These are phyloP conservation scores for Noctua janthina DNA, from an alignment of 2,888 invertebrate genomes.

Conservation along the genomic window DNA sequence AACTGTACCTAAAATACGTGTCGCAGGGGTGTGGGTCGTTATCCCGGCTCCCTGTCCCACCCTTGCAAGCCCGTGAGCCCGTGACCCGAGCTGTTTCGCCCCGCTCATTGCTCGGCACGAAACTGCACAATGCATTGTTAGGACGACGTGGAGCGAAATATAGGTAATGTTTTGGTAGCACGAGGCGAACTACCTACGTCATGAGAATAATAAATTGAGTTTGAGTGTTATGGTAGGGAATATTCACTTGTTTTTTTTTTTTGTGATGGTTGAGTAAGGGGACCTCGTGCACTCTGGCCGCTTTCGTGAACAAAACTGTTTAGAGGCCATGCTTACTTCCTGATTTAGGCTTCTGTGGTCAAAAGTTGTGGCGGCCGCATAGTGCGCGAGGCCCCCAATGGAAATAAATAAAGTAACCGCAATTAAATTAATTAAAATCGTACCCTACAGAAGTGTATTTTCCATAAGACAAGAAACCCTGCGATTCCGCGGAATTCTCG, in stretches of 20 bases:
- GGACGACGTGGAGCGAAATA: slow-evolving; percentile 31
- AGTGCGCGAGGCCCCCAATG: neutral
- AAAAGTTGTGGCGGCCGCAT: neutral
- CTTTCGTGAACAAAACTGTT: neutral
- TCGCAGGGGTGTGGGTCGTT: slow-evolving; percentile 41
- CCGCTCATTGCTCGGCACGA: slow-evolving; percentile 47
- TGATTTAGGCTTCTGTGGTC: neutral
- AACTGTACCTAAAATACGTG: slow-evolving; percentile 33
- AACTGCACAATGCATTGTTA: slow-evolving; percentile 60
- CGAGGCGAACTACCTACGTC: slow-evolving; percentile 25
- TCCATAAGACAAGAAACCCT: neutral
- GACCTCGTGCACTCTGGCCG: too few relatives aligned
- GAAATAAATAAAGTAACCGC: neutral
- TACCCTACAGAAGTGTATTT: neutral
- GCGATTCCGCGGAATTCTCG: neutral
- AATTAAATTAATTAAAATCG: neutral
- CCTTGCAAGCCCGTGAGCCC: slow-evolving; percentile 56
- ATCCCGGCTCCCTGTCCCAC: slow-evolving; percentile 39
- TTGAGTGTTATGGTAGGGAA: neutral
- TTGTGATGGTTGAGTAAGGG: neutral
- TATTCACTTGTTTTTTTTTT: slow-evolving; percentile 2
- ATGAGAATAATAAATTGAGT: slow-evolving; percentile 19
- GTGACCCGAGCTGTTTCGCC: slow-evolving; percentile 56
- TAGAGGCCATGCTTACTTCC: neutral
- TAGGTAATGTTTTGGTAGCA: slow-evolving; percentile 50